Conservation (phyloP, 2,113 vertebrate genomes). For the Tragelaphus imberbis region DNA sequence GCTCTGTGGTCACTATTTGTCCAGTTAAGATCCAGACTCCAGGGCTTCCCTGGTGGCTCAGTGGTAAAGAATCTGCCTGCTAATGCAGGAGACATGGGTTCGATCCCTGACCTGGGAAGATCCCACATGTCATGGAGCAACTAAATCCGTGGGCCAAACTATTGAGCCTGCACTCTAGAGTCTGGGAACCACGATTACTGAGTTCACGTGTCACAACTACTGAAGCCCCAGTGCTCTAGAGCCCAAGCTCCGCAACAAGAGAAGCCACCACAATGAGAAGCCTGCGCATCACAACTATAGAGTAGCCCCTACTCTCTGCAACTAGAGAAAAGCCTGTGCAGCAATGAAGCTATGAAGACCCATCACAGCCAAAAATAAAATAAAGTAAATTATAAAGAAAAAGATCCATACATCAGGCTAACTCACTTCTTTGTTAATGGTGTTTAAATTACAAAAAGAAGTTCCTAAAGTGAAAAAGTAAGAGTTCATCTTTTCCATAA, state of each 20-base stretch:
- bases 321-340: neutral
- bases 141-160: neutral
- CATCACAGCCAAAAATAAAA: neutral
- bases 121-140: neutral
- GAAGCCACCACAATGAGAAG: neutral
- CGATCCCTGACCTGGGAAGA: neutral
- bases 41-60: neutral
- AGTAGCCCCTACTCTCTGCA: neutral
- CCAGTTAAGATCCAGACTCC: neutral
- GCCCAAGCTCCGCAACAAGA: neutral
- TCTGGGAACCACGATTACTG: neutral
- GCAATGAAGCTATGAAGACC: neutral
- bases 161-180: neutral
- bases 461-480: neutral
- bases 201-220: neutral
- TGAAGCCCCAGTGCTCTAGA: neutral
- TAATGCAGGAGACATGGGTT: neutral
- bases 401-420: neutral
- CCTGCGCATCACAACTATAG: rapidly evolving
- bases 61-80: neutral
- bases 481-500: neutral
- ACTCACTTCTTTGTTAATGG: neutral
- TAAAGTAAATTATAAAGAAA: neutral
- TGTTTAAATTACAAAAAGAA: neutral
- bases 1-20: neutral